phyloP scores from a whole-genome alignment of 2,888 invertebrate species.

The Dorcus hopei region DNA sequence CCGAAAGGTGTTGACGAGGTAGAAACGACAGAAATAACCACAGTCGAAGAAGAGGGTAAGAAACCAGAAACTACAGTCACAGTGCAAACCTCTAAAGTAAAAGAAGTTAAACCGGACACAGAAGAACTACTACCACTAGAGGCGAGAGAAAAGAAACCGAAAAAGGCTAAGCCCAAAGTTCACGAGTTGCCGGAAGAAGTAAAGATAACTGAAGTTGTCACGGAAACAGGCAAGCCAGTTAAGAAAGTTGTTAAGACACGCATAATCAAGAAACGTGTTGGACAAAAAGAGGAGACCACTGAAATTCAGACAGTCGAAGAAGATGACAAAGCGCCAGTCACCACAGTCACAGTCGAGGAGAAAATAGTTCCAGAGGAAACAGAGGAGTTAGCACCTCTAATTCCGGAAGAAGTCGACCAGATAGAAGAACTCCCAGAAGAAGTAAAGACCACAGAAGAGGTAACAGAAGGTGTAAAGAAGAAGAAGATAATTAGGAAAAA shows the following conservation, averaged over 20 bases:
- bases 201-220: slow-evolving; percentile 28
- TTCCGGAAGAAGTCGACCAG: slow-evolving; percentile 25
- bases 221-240: slow-evolving; percentile 45
- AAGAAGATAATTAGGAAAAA: slow-evolving; percentile 42
- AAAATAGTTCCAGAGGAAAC: slow-evolving; percentile 27
- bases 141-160: slow-evolving; percentile 16
- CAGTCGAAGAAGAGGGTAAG: slow-evolving; percentile 47
- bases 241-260: slow-evolving; percentile 45
- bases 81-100: slow-evolving; percentile 24
- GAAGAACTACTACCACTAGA: slow-evolving; percentile 28
- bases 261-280: slow-evolving; percentile 46
- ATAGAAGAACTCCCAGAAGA: slow-evolving; percentile 35
- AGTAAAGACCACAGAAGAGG: slow-evolving; percentile 34
- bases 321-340: slow-evolving; percentile 46
- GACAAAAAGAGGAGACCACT: slow-evolving; percentile 47
- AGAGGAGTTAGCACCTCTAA: slow-evolving; percentile 19
- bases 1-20: slow-evolving; percentile 43
- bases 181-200: slow-evolving; percentile 28
- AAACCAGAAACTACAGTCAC: slow-evolving; percentile 43
- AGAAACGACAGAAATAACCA: slow-evolving; percentile 51
- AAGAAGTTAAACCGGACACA: slow-evolving; percentile 29
- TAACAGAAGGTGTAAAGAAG: slow-evolving; percentile 44
- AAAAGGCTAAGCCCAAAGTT: slow-evolving; percentile 26
- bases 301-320: slow-evolving; percentile 49
- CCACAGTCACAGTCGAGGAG: slow-evolving; percentile 38